These are phyloP conservation scores for Macaria notata DNA, from an alignment of 2,888 invertebrate genomes.

Conservation along the genomic window DNA sequence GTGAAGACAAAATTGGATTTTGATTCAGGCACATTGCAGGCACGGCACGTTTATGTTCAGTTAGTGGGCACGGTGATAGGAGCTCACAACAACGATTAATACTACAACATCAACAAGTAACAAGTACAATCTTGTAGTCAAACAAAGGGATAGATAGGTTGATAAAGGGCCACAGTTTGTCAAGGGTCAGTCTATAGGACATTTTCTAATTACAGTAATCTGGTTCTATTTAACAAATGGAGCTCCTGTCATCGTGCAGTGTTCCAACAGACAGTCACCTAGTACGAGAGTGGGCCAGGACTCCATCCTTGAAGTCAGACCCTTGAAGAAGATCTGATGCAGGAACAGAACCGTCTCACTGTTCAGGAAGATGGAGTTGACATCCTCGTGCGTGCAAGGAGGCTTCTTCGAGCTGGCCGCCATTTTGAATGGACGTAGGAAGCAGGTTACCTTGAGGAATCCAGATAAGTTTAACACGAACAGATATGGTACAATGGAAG, in stretches of 20 bases:
- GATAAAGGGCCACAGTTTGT: no score
- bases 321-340: slow-evolving; percentile 97
- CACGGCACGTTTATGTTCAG: slow-evolving; percentile 17
- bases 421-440: slow-evolving; percentile 95
- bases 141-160: no score
- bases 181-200: no score
- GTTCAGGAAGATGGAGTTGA: slow-evolving; percentile 96
- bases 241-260: slow-evolving; percentile 17
- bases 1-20: slow-evolving; percentile 5
- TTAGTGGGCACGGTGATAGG: slow-evolving; percentile 14
- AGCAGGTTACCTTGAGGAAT: slow-evolving; percentile 86
- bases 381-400: slow-evolving; percentile 95
- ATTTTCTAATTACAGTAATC: no score
- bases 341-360: slow-evolving; percentile 95
- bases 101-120: no score
- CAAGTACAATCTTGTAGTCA: no score
- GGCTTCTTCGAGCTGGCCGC: slow-evolving; percentile 96
- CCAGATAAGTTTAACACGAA: neutral
- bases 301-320: slow-evolving; percentile 94
- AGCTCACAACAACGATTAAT: neutral
- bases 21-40: slow-evolving; percentile 18
- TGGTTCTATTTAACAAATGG: no score
- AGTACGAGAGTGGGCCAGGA: slow-evolving; percentile 96
- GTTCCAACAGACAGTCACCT: slow-evolving; percentile 79
- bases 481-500: no score